These are phyloP conservation scores for Austrofundulus limnaeus DNA, from an alignment of 2,113 vertebrate genomes.

Conservation along the genomic window DNA sequence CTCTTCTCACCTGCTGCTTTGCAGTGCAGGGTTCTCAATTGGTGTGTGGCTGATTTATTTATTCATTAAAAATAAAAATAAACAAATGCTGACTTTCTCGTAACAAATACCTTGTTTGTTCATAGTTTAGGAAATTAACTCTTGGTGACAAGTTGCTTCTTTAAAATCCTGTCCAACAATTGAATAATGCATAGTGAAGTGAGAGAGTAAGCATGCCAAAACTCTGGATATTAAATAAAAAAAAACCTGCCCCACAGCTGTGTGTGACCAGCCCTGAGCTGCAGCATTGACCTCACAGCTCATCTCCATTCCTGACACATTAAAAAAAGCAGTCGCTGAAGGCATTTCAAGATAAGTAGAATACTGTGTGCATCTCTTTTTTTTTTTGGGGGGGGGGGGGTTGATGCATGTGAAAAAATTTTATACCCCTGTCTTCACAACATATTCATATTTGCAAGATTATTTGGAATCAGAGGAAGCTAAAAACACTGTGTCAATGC, in stretches of 20 bases:
- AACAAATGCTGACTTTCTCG: too few relatives aligned
- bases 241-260: slow-evolving; percentile 9
- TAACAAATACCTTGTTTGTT: too few relatives aligned
- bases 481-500: too few relatives aligned
- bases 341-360: slow-evolving; percentile 18
- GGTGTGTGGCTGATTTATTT: not conserved
- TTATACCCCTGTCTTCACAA: slow-evolving; percentile 26
- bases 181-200: slow-evolving; percentile 2
- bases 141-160: slow-evolving; percentile 2
- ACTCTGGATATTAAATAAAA: not conserved
- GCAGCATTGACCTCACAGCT: slow-evolving; percentile 24
- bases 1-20: not conserved
- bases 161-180: not conserved
- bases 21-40: slow-evolving; percentile 1
- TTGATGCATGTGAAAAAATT: too few relatives aligned
- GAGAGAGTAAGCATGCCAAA: not conserved
- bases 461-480: not conserved
- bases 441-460: slow-evolving; percentile 8
- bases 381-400: too few relatives aligned
- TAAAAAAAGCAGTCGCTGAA: slow-evolving; percentile 34
- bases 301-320: slow-evolving; percentile 28
- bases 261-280: slow-evolving; percentile 25
- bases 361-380: slow-evolving; percentile 1
- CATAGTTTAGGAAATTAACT: slow-evolving; percentile 1
- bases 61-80: too few relatives aligned